A percentile compares a stretch with the other conserved stretches of the same genome.
Conservation (phyloP, 1,140 invertebrate genomes). For the Chelonus insularis region DNA sequence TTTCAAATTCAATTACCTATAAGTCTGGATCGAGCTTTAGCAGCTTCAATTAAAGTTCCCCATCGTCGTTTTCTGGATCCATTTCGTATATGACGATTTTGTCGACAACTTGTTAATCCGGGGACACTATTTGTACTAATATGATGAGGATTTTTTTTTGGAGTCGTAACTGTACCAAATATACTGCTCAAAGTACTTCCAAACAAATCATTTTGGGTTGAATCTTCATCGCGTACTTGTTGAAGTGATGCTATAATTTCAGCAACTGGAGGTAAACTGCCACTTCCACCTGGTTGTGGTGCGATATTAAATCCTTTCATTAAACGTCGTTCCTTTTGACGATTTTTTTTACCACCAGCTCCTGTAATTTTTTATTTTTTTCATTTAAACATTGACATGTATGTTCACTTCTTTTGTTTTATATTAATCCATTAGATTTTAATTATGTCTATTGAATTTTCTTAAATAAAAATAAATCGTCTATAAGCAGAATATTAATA, state of each 20-base stretch:
- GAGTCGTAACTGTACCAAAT: conserved; percentile 44
- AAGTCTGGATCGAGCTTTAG: conserved; percentile 74
- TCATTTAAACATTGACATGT: too few relatives aligned
- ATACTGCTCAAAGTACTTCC: conserved; percentile 57
- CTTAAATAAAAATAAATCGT: too few relatives aligned
- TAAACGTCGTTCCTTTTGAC: conserved; percentile 86
- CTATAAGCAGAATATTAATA: too few relatives aligned
- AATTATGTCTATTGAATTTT: too few relatives aligned
- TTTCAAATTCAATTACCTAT: conserved; percentile 64
- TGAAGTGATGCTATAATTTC: conserved; percentile 75
- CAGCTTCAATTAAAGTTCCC: conserved; percentile 82
- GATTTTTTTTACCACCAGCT: conserved; percentile 89
- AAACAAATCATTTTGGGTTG: conserved; percentile 53
- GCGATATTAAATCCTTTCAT: conserved; percentile 95
- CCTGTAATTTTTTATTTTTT: conserved; percentile 64
- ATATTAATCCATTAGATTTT: too few relatives aligned
- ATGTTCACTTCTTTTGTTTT: too few relatives aligned
- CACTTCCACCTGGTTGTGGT: conserved; percentile 64
- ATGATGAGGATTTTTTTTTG: conserved; percentile 63
- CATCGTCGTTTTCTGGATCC: conserved; percentile 58
- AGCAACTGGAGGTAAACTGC: conserved; percentile 70
- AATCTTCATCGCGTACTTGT: conserved; percentile 58
- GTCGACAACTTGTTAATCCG: conserved; percentile 50
- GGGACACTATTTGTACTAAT: conserved; percentile 67
- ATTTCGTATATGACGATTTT: conserved; percentile 33